Evolutionary conservation across 1,140 invertebrate genomes (phyloP).

Genomic region (Epicauta chinensis): DNA sequence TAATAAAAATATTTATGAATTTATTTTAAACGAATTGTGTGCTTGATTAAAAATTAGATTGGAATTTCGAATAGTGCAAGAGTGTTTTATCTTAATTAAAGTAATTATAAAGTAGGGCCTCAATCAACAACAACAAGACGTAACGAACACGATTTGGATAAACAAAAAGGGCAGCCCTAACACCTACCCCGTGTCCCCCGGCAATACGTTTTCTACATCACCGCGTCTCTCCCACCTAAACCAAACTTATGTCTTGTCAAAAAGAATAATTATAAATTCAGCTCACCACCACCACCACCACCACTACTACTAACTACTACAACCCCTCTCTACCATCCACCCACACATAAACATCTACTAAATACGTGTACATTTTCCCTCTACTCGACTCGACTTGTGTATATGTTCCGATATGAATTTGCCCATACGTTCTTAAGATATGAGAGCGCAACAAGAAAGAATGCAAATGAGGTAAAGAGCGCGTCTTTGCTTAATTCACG

Average conservation of each 20-base stretch:
- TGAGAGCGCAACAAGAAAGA: conserved; percentile 37
- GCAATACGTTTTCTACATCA: too few relatives aligned
- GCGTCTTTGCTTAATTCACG: conserved; percentile 42
- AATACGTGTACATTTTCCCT: too few relatives aligned
- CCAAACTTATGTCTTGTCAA: too few relatives aligned
- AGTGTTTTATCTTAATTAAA: conserved; percentile 36
- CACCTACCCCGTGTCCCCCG: too few relatives aligned
- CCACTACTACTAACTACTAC: too few relatives aligned
- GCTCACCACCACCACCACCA: conserved; percentile 4
- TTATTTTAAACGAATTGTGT: background rate
- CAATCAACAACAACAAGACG: conserved; percentile 26
- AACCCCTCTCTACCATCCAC: too few relatives aligned
- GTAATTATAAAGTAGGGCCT: conserved; percentile 30
- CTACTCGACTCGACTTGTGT: too few relatives aligned
- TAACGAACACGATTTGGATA: background rate
- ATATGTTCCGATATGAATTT: too few relatives aligned
- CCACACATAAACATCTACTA: too few relatives aligned
- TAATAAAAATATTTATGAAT: too few relatives aligned
- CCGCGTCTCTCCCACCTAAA: too few relatives aligned
- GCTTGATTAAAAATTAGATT: background rate
- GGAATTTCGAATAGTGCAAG: conserved; percentile 27
- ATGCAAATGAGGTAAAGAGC: conserved; percentile 41
- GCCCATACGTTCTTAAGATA: too few relatives aligned
- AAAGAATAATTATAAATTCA: conserved; percentile 23
- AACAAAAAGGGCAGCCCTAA: conserved; percentile 3